Percentiles rank a stretch among this genome's conserved stretches.
These are phyloP conservation scores for Porites rus DNA, from an alignment of 92 coral and sea anemone genomes.

Conservation along the genomic window DNA sequence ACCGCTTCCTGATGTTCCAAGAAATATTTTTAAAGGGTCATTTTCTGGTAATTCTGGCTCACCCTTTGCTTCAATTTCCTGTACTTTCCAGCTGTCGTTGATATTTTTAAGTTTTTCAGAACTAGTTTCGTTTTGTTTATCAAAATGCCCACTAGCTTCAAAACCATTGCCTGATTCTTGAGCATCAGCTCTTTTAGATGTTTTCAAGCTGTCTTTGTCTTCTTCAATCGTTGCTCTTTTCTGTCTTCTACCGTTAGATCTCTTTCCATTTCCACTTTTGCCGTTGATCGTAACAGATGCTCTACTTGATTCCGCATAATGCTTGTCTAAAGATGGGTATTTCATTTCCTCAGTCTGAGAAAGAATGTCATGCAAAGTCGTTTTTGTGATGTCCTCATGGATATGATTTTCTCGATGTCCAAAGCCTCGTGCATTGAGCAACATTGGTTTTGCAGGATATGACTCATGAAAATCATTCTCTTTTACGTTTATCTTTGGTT, in stretches of 20 bases:
- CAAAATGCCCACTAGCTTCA: background rate
- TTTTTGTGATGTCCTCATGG: conserved; percentile 19
- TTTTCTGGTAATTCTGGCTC: conserved; percentile 38
- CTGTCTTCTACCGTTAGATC: background rate
- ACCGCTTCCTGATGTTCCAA: conserved; percentile 4
- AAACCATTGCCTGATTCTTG: background rate
- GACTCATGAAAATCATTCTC: conserved; percentile 1
- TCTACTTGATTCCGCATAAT: background rate
- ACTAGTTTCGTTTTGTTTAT: background rate
- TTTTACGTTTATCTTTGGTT: background rate
- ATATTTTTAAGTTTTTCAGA: background rate
- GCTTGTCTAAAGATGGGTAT: background rate
- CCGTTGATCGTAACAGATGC: background rate
- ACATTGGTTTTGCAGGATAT: background rate
- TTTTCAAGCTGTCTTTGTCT: conserved; percentile 16
- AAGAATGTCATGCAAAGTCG: conserved; percentile 23
- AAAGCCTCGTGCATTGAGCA: conserved; percentile 1
- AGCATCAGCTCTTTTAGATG: background rate
- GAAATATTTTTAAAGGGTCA: background rate
- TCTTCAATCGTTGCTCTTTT: conserved; percentile 43
- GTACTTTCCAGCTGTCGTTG: background rate
- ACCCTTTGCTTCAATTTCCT: background rate
- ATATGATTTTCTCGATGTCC: background rate
- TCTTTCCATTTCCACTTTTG: background rate
- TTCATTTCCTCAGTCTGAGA: conserved; percentile 16